Percentiles rank a stretch among this genome's conserved stretches.
These are phyloP conservation scores for Menidia menidia DNA, from an alignment of 2,797 vertebrate genomes.

Conservation along the genomic window DNA sequence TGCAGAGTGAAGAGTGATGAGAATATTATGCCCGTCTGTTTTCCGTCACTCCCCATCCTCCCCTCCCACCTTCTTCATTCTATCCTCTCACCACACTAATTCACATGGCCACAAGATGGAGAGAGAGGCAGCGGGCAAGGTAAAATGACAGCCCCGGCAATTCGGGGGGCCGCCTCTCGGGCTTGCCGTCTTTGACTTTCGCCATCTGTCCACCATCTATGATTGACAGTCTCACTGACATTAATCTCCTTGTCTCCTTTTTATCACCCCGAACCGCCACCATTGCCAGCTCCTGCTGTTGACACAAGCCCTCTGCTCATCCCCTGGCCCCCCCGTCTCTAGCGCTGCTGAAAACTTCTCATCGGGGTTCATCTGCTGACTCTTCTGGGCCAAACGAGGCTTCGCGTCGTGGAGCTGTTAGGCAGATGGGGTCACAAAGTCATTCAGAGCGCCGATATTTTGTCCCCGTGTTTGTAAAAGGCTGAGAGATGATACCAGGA, in stretches of 20 bases:
- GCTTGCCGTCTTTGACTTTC: constrained; percentile 72
- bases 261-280: constrained; percentile 45
- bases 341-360: constrained; percentile 84
- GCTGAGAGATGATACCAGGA: constrained; percentile 8
- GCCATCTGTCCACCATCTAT: constrained; percentile 66
- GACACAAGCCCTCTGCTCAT: constrained; percentile 22
- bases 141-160: constrained; percentile 75
- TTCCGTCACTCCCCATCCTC: constrained; percentile 87
- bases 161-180: constrained; percentile 23
- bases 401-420: constrained; percentile 81
- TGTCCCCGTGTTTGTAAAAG: constrained; percentile 19
- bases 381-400: constrained; percentile 85
- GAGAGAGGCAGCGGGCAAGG: constrained; percentile 78
- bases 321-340: constrained; percentile 54
- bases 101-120: constrained; percentile 92
- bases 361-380: constrained; percentile 89
- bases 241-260: constrained; percentile 88
- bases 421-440: constrained; percentile 83
- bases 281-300: constrained; percentile 27
- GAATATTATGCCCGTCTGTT: constrained; percentile 98
- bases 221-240: constrained; percentile 95
- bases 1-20: constrained; percentile 97
- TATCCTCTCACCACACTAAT: constrained; percentile 88
- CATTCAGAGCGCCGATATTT: constrained; percentile 50
- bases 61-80: constrained; percentile 79